A percentile compares a stretch with the other conserved stretches of the same genome.
These are phyloP conservation scores for Epinotia bilunana DNA, from an alignment of 2,888 invertebrate species.

Conservation along the genomic window DNA sequence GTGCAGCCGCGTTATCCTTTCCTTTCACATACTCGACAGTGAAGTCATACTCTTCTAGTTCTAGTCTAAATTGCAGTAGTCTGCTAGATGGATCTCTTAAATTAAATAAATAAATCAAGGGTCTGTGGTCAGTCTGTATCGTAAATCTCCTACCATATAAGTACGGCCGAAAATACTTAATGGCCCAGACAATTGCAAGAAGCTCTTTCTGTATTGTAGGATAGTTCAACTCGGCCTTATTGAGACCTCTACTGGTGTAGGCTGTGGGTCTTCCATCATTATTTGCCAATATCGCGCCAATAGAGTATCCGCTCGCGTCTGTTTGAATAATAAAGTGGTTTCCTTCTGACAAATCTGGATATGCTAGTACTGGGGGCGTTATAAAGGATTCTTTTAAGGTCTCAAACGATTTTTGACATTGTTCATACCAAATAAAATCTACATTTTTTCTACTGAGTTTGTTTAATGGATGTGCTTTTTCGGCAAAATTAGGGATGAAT, in stretches of 20 bases:
- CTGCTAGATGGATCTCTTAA: slow-evolving; percentile 46
- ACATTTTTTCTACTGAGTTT: slow-evolving; percentile 1
- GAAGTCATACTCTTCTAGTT: slow-evolving; percentile 45
- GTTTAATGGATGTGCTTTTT: slow-evolving; percentile 4
- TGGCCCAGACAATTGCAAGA: too few relatives aligned
- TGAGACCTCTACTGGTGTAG: too few relatives aligned
- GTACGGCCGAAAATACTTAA: slow-evolving; percentile 44
- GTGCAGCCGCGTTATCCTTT: too few relatives aligned
- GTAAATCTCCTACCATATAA: slow-evolving; percentile 38
- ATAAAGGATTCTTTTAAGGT: slow-evolving; percentile 8
- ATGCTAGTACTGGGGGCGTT: slow-evolving; percentile 7
- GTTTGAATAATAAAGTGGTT: too few relatives aligned
- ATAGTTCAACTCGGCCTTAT: too few relatives aligned
- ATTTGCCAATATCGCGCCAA: too few relatives aligned
- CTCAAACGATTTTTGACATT: too few relatives aligned
- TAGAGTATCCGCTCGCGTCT: too few relatives aligned
- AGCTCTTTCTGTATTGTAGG: too few relatives aligned
- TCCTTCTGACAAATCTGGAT: too few relatives aligned
- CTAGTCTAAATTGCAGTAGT: slow-evolving; percentile 45
- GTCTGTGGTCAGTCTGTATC: slow-evolving; percentile 41
- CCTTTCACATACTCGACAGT: too few relatives aligned
- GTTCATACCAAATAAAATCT: slow-evolving; percentile 8
- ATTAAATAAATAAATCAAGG: slow-evolving; percentile 44
- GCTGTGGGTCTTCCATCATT: too few relatives aligned
- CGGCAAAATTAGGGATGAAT: slow-evolving; percentile 10